phyloP scores from a whole-genome alignment of 2,888 invertebrate species.

The Sturmia bella region DNA sequence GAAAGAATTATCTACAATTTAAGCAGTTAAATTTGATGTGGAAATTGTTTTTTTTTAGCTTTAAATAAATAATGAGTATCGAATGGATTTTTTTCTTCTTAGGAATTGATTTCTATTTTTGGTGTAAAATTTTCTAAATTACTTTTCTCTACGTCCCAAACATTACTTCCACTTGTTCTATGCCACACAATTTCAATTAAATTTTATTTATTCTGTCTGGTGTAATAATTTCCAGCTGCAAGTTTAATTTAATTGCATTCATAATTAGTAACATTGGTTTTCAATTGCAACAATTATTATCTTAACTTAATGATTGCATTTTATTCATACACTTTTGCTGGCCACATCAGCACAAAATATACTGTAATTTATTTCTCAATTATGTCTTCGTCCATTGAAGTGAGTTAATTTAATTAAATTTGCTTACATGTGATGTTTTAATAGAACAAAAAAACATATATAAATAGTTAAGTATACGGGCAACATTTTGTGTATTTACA shows the following conservation, averaged over 20 bases:
- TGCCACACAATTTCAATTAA: no score
- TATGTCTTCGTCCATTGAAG: conserved; percentile 5
- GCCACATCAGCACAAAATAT: conserved; percentile 20
- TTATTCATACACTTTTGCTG: background rate
- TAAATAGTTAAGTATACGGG: background rate
- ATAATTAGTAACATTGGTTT: conserved; percentile 8
- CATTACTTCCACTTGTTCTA: no score
- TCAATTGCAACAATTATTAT: conserved; percentile 7
- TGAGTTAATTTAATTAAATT: background rate
- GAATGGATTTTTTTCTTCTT: no score
- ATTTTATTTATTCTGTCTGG: conserved; percentile 1
- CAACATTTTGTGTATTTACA: conserved; percentile 1
- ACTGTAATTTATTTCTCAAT: conserved; percentile 31
- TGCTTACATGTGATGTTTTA: background rate
- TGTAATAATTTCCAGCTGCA: background rate
- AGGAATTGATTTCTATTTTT: no score
- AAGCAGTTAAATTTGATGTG: no score
- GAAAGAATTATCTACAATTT: no score
- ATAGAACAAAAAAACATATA: background rate
- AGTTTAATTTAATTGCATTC: conserved; percentile 2
- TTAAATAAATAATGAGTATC: no score
- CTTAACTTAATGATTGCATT: background rate
- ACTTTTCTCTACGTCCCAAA: no score
- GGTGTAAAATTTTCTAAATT: no score
- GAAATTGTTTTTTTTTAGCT: no score